Conservation (phyloP, 1,140 invertebrate genomes). For the Philotrypesis tridentata region DNA sequence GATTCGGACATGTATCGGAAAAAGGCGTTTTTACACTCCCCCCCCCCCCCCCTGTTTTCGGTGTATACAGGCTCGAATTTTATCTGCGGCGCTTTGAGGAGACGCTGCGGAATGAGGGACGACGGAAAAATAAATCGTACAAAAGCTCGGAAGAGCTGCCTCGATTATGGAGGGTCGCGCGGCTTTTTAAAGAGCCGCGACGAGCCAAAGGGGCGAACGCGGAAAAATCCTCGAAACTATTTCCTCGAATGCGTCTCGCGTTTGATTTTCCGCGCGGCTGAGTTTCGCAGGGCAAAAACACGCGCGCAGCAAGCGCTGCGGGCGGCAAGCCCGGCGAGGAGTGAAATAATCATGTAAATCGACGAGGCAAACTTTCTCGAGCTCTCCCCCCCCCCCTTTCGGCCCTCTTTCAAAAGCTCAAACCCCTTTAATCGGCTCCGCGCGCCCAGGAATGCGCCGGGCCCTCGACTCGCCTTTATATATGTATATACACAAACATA, state of each 20-base stretch:
- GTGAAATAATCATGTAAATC: conserved; percentile 49
- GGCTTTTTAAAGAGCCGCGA: not conserved
- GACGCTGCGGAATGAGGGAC: too few relatives aligned
- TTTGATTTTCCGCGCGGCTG: conserved; percentile 23
- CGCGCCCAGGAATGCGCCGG: conserved; percentile 7
- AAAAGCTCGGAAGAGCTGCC: too few relatives aligned
- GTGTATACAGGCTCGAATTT: too few relatives aligned
- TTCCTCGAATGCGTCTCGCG: not conserved
- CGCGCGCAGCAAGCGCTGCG: too few relatives aligned
- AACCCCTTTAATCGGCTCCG: conserved; percentile 48
- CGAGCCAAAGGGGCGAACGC: not conserved
- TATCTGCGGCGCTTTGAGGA: too few relatives aligned
- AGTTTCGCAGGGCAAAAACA: conserved; percentile 18
- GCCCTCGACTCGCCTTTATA: not conserved
- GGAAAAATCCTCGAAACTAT: conserved; percentile 17
- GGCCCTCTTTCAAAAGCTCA: conserved; percentile 30
- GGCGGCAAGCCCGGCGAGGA: not conserved
- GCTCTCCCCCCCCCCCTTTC: not conserved
- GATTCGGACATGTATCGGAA: too few relatives aligned
- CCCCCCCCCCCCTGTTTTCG: too few relatives aligned
- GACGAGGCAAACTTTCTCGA: conserved; percentile 38
- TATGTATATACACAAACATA: not conserved
- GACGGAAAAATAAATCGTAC: too few relatives aligned
- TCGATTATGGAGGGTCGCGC: too few relatives aligned
- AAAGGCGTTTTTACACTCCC: too few relatives aligned